Evolutionary conservation across 2,888 invertebrate genomes (phyloP).

Genomic region (Fissipunctia ypsillon): DNA sequence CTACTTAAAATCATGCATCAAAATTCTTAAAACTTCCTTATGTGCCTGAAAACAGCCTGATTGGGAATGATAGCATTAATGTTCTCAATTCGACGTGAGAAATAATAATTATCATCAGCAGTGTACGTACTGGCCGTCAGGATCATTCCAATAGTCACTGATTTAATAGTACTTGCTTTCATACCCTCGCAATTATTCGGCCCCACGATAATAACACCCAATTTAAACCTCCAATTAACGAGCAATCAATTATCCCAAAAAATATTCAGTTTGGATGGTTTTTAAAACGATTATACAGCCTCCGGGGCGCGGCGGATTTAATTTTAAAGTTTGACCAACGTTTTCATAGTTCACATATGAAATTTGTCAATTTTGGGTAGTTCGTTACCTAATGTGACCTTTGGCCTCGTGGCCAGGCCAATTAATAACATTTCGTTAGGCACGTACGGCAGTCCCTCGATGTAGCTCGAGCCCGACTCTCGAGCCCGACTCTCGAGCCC

Average conservation of each 20-base stretch:
- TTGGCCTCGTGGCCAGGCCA: slow-evolving; percentile 58
- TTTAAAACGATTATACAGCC: slow-evolving; percentile 61
- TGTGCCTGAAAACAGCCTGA: neutral
- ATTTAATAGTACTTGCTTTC: slow-evolving; percentile 52
- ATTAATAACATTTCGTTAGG: slow-evolving; percentile 70
- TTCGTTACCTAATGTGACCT: slow-evolving; percentile 42
- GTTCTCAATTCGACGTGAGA: slow-evolving; percentile 2
- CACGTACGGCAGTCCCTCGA: slow-evolving; percentile 45
- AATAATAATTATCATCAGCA: slow-evolving; percentile 18
- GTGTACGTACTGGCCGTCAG: slow-evolving; percentile 11
- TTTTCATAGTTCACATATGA: slow-evolving; percentile 52
- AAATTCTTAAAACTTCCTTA: neutral
- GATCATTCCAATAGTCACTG: slow-evolving; percentile 35
- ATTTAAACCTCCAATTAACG: slow-evolving; percentile 50
- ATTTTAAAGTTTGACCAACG: slow-evolving; percentile 62
- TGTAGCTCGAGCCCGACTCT: slow-evolving; percentile 10
- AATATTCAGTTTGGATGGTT: slow-evolving; percentile 56
- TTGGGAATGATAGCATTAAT: neutral
- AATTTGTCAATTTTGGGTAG: slow-evolving; percentile 59
- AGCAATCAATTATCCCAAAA: slow-evolving; percentile 56
- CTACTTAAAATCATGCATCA: neutral
- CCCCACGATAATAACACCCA: slow-evolving; percentile 43
- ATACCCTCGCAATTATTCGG: slow-evolving; percentile 35
- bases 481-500: slow-evolving; percentile 39
- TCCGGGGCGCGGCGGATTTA: slow-evolving; percentile 45